These are phyloP conservation scores for Brachylomia viminalis DNA, from an alignment of 2,888 invertebrate species.

Conservation along the genomic window DNA sequence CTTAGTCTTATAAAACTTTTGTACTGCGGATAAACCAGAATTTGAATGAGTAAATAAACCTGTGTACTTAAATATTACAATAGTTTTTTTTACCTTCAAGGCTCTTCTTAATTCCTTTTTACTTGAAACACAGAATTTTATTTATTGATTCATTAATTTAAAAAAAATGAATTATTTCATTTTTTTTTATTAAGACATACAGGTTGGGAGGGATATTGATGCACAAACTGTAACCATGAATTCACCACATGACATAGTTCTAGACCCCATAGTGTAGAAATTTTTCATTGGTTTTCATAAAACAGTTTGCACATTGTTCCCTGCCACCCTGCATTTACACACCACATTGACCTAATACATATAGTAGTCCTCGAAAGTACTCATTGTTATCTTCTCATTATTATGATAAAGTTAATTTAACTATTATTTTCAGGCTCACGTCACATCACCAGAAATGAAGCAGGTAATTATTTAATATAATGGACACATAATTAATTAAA, in stretches of 20 bases:
- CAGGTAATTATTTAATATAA: conserved; percentile 82
- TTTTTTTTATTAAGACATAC: neutral
- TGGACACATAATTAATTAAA: neutral
- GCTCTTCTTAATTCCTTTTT: neutral
- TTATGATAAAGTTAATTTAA: conserved; percentile 31
- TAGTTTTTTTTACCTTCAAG: neutral
- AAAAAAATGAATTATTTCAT: too few species aligned
- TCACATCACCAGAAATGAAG: conserved; percentile 89
- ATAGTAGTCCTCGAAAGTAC: neutral
- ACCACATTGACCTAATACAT: neutral
- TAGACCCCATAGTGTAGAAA: too few species aligned
- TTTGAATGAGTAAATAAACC: conserved; percentile 13
- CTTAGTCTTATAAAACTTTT: neutral
- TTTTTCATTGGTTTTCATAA: too few species aligned
- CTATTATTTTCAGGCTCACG: conserved; percentile 86
- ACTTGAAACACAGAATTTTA: neutral
- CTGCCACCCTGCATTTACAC: too few species aligned
- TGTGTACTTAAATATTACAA: neutral
- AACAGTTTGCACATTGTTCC: too few species aligned
- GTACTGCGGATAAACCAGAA: neutral
- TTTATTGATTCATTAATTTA: neutral
- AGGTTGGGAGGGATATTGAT: too few species aligned
- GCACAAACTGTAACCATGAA: too few species aligned
- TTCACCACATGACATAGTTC: too few species aligned
- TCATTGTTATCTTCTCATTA: conserved; percentile 19